Percentiles rank a stretch among this genome's conserved stretches.
phyloP scores from a whole-genome alignment of 1,140 invertebrate genomes.

The Musca vetustissima region DNA sequence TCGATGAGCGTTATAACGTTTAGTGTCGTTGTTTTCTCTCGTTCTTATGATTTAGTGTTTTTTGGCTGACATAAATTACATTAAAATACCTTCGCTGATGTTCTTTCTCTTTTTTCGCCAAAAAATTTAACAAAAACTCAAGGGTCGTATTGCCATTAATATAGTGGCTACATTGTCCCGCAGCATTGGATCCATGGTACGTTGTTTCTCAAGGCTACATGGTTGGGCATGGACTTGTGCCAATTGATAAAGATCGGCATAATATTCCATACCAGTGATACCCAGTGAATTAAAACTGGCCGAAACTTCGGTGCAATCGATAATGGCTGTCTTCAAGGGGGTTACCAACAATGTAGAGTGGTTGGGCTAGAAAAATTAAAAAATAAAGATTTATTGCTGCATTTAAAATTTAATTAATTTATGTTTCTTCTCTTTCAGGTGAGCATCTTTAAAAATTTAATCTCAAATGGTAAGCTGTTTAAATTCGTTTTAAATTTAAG shows the following conservation, averaged over 20 bases:
- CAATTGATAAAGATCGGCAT: constrained; percentile 68
- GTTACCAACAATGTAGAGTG: constrained; percentile 65
- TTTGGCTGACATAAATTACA: too few relatives aligned
- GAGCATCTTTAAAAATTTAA: too few relatives aligned
- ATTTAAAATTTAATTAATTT: not conserved
- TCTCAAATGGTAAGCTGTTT: too few relatives aligned
- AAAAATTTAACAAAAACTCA: constrained; percentile 46
- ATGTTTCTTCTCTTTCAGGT: not conserved
- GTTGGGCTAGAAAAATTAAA: constrained; percentile 57
- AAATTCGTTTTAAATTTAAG: too few relatives aligned
- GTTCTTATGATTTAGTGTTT: too few relatives aligned
- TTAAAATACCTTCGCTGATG: too few relatives aligned
- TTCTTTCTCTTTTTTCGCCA: not conserved
- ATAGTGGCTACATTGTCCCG: constrained; percentile 50
- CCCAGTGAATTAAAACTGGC: constrained; percentile 64
- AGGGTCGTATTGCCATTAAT: constrained; percentile 46
- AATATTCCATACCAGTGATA: constrained; percentile 64
- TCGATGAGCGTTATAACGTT: too few relatives aligned
- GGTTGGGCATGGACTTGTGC: constrained; percentile 54
- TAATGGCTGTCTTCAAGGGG: constrained; percentile 62
- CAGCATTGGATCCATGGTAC: constrained; percentile 46
- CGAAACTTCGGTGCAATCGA: constrained; percentile 73
- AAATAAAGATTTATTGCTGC: not conserved
- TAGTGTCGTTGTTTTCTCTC: too few relatives aligned
- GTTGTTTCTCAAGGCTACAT: constrained; percentile 45